phyloP scores from a whole-genome alignment of 2,797 vertebrate genomes.

The Eospalax fontanierii region DNA sequence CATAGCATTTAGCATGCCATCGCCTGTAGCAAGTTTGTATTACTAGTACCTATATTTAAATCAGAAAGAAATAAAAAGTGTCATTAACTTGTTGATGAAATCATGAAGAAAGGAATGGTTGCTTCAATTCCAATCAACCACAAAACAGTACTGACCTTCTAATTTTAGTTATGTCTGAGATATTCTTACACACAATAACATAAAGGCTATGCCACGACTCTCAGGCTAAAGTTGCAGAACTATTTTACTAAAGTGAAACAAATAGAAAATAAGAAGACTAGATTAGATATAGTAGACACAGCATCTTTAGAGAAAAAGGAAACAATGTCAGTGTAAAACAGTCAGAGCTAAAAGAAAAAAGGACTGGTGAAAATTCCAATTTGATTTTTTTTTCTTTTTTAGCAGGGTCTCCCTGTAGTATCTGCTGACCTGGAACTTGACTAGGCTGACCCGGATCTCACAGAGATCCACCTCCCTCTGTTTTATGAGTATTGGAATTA shows the following conservation, averaged over 20 bases:
- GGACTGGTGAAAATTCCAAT: neutral
- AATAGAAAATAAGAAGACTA: neutral
- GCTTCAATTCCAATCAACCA: constrained; percentile 1
- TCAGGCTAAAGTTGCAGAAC: neutral
- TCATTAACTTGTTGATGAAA: neutral
- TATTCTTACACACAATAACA: neutral
- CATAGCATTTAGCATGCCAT: constrained; percentile 91
- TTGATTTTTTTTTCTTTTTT: too few species aligned
- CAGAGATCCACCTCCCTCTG: too few species aligned
- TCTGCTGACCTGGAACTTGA: too few species aligned
- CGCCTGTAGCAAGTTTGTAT: constrained; percentile 93
- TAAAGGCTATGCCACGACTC: neutral
- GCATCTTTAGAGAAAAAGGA: neutral
- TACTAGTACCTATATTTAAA: constrained; percentile 90
- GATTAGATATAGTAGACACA: neutral
- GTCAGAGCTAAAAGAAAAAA: constrained; percentile 14
- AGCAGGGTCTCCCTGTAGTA: too few species aligned
- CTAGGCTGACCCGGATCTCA: too few species aligned
- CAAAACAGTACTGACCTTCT: neutral
- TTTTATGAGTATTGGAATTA: too few species aligned
- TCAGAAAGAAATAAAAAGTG: constrained; percentile 59
- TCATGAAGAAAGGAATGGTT: neutral
- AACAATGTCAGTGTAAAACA: neutral
- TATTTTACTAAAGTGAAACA: neutral
- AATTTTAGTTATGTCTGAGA: neutral